phyloP scores from a whole-genome alignment of 2,797 vertebrate genomes.

The Buphagus erythrorhynchus region DNA sequence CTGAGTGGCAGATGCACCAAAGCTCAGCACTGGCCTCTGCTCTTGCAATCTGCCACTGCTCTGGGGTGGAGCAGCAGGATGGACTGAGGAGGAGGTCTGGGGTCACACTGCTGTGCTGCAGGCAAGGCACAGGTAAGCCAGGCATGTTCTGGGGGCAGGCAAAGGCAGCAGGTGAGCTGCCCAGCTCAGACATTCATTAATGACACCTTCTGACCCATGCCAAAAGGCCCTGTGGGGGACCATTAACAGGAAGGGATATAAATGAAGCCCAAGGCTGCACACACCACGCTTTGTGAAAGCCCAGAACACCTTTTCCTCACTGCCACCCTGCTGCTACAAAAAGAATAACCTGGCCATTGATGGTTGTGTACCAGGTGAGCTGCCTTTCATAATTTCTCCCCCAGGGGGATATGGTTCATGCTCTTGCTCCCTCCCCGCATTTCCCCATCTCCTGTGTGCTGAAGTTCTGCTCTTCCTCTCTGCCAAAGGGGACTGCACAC shows the following conservation, averaged over 20 bases:
- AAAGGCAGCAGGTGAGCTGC: background rate
- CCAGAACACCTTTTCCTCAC: background rate
- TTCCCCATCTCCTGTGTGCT: background rate
- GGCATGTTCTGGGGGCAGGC: background rate
- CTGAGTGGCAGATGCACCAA: background rate
- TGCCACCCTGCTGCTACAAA: background rate
- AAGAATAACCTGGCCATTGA: background rate
- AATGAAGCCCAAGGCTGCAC: background rate
- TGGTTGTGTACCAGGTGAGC: background rate
- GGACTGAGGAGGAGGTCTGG: accelerated
- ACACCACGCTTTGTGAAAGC: background rate
- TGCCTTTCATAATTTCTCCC: background rate
- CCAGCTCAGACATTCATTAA: background rate
- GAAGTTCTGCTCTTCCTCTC: background rate
- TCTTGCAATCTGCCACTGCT: accelerated
- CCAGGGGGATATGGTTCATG: background rate
- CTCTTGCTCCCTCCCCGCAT: background rate
- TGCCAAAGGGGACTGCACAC: background rate
- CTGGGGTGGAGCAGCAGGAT: background rate
- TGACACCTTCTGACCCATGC: no score
- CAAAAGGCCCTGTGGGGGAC: background rate
- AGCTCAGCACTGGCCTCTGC: background rate
- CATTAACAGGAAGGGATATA: background rate
- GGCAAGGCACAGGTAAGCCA: background rate
- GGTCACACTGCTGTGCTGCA: background rate